Base-by-base conservation (phyloP, 1,140 invertebrate species). In the Drosophila busckii region DNA sequence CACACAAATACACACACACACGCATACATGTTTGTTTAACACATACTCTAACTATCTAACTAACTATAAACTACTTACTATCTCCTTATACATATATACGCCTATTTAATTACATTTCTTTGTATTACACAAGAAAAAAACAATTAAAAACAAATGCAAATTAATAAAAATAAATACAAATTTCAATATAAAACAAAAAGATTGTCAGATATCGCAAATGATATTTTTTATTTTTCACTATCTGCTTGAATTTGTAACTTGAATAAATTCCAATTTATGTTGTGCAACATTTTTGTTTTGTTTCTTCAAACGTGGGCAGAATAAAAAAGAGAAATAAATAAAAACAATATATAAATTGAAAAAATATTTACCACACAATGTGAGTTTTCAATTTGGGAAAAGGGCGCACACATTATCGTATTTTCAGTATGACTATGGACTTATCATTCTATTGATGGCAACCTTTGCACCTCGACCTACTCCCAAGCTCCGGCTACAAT, bases 251-350 rank as follows among this genome's bases (percentile, higher is more conserved):
- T 35, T 44, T 15, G 41, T 42, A 15, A 19, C 40, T 29, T 34
- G 26, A 45, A 37, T 35, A 1, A 17, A 10, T 49, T 50, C 16
- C 12, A 13, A 49, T 22, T 17, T 52, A 17, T 41, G 22, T 53
- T 8, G 15, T 45, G 40, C 23, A 8, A 42, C 32, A 38, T 38
- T 29, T 52, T 23, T 35, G 26, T n/a, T 46, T 46, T 25, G 19
- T 50, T 64, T n/a, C n/a, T 46, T 44, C 62, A 58, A 67, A 68
- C 49, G 68, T 80, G 63, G 73, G 73, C 73, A 73, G 73, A 80
- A 46, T 80, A 80, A 80, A 80, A 73, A 78, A 73, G 73, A 80
- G 50, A 78, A 80, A 80, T 78, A 73, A 78, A 78, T 78, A 78
- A 78, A 76, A 78, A 73, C 49, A 64, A 78, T 78, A 78, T 80